Base-by-base conservation (phyloP, 2,113 vertebrate genomes). In the Equus quagga region DNA sequence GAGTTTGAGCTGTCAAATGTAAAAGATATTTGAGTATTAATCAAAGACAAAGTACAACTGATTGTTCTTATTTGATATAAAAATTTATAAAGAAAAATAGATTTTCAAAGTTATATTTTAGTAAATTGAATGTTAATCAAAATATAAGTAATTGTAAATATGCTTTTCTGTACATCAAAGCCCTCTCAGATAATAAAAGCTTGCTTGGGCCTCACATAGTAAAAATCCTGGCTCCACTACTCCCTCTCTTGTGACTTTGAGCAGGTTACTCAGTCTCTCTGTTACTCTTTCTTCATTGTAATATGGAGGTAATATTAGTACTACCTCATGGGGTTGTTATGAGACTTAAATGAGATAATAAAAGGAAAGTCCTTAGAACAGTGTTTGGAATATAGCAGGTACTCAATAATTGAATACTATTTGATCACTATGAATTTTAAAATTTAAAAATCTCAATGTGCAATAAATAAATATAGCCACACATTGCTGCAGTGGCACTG, bases 1-100 rank as follows among this genome's bases (percentile, higher is more conserved):
- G 67, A 51, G 60, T 91, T 83, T 91, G 78, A 92, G n/a, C 31
- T 96, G 41, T 62, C 31, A 94, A 79, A 69, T 87, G 24, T 87
- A 78, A 94, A 36, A 67, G 56, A 92, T 86, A 89, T 46, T 85
- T 94, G 49, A 89, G 62, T 36, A 64, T 76, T 76, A 75, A 84
- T 67, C 36, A 91, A 76, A 93, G 41, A 86, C 91, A 36, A 91
- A 78, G 11, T 76, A 85, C 10, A 46, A 83, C 1, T 81, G 46
- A 54, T 79, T 89, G 8, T 85, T 82, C 23, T 78, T 41, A 76
- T 78, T 86, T 86, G 49, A 76, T 79, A 78, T 24, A 94, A 58
- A 93, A 56, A 96, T 56, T 78, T 78, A 70, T 70, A 73, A 78
- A 72, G n/a, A 85, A 72, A 91, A 95, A 69, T 8, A 56, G 7